These are phyloP conservation scores for Erethizon dorsatum DNA, from an alignment of 2,797 vertebrate genomes.

Conservation along the genomic window DNA sequence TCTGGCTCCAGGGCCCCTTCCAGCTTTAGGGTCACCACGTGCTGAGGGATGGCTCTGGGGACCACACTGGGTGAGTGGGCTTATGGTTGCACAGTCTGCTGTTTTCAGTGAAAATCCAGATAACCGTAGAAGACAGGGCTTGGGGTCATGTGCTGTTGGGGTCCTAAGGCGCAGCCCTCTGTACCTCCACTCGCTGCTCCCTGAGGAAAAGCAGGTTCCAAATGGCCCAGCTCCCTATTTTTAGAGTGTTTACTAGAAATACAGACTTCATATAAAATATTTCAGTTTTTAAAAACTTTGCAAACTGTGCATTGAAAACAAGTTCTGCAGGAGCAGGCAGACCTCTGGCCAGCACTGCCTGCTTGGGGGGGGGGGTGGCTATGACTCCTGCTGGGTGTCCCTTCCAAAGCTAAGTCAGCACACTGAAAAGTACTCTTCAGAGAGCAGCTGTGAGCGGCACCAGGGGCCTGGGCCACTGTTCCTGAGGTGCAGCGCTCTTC, in stretches of 20 bases:
- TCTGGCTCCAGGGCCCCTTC: not conserved
- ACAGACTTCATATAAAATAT: not conserved
- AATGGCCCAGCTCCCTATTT: not conserved
- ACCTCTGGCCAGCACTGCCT: not conserved
- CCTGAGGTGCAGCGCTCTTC: not conserved
- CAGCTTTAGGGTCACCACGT: too few relatives aligned
- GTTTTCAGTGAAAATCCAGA: not conserved
- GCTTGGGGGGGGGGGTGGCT: fast-evolving
- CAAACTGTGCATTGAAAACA: not conserved
- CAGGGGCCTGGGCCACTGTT: fast-evolving
- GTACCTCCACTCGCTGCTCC: not conserved
- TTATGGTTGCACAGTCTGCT: not conserved
- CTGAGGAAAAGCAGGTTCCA: not conserved
- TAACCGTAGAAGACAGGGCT: not conserved
- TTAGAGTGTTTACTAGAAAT: not conserved
- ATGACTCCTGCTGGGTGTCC: not conserved
- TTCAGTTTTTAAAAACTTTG: not conserved
- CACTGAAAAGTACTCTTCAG: not conserved
- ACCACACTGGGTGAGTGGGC: not conserved
- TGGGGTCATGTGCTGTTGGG: too few relatives aligned
- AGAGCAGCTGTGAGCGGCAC: not conserved
- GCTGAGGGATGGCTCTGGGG: too few relatives aligned
- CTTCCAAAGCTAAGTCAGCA: not conserved
- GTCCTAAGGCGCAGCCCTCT: not conserved
- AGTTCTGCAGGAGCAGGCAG: not conserved